Evolutionary conservation across 1,140 invertebrate species (phyloP).

Genomic region (Macrostomum lignano): DNA sequence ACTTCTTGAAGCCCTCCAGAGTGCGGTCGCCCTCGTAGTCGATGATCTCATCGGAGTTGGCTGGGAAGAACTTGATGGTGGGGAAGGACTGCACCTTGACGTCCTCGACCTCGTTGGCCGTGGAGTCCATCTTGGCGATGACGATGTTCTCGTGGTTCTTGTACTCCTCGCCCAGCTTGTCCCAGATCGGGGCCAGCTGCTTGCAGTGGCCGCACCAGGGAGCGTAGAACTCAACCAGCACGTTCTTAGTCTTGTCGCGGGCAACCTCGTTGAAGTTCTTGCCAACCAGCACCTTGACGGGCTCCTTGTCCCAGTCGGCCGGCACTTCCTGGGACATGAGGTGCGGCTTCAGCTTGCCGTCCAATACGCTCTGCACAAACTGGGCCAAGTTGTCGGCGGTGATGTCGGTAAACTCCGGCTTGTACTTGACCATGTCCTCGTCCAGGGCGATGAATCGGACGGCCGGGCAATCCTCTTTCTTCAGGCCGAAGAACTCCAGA

Average conservation of each 20-base stretch:
- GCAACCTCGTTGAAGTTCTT: constrained; percentile 71
- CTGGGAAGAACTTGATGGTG: constrained; percentile 71
- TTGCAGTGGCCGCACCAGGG: constrained; percentile 57
- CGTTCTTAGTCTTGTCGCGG: constrained; percentile 51
- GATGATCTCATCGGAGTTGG: constrained; percentile 2
- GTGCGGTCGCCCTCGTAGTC: constrained; percentile 54
- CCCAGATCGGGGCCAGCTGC: constrained; percentile 46
- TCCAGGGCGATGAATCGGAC: constrained; percentile 65
- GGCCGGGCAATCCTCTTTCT: constrained; percentile 55
- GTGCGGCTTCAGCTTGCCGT: constrained; percentile 55
- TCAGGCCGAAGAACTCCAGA: constrained; percentile 87
- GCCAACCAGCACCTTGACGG: constrained; percentile 62
- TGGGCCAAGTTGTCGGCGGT: constrained; percentile 41
- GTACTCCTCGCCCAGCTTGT: constrained; percentile 49
- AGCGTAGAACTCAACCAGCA: constrained; percentile 82
- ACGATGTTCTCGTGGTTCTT: constrained; percentile 51
- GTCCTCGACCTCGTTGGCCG: constrained; percentile 61
- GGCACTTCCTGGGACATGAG: constrained; percentile 63
- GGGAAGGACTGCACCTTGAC: constrained; percentile 69
- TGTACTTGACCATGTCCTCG: constrained; percentile 85
- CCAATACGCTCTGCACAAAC: constrained; percentile 55
- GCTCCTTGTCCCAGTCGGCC: constrained; percentile 80
- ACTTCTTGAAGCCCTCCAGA: constrained; percentile 28
- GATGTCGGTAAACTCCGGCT: constrained; percentile 47
- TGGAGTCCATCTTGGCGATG: constrained; percentile 93